Percentiles rank a stretch among this genome's conserved stretches.
Conservation (phyloP, 2,113 vertebrate genomes). For the Plectropomus leopardus region DNA sequence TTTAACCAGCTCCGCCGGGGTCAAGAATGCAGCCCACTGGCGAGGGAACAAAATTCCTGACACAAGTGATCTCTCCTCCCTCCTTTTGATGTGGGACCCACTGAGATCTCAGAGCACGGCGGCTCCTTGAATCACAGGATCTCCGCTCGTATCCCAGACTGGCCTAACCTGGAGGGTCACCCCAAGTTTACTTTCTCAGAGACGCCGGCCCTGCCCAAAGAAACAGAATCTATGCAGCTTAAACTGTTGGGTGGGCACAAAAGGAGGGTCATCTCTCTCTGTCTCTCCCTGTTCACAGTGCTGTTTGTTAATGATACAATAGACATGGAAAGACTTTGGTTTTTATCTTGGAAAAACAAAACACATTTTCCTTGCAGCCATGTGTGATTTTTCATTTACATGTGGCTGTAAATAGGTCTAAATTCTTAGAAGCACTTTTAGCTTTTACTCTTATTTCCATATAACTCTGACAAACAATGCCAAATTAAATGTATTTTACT, state of each 20-base stretch:
- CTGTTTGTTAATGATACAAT: constrained; percentile 75
- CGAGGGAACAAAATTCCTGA: constrained; percentile 83
- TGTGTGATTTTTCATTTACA: no score
- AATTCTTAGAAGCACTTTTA: constrained; percentile 15
- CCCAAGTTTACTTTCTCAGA: constrained; percentile 92
- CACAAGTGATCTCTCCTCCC: constrained; percentile 81
- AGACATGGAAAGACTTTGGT: constrained; percentile 54
- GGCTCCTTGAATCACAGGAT: constrained; percentile 76
- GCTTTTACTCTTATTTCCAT: not conserved
- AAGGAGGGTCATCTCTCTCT: constrained; percentile 69
- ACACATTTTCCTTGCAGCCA: constrained; percentile 28
- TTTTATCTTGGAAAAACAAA: constrained; percentile 57
- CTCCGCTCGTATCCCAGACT: constrained; percentile 81
- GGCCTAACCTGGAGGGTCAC: constrained; percentile 89
- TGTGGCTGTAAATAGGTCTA: constrained; percentile 25
- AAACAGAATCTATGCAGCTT: constrained; percentile 89
- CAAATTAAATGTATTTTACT: constrained; percentile 13
- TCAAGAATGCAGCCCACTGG: constrained; percentile 86
- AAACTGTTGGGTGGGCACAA: constrained; percentile 83
- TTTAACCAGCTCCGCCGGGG: constrained; percentile 84
- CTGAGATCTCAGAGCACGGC: constrained; percentile 73
- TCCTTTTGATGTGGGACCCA: constrained; percentile 78
- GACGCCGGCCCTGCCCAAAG: constrained; percentile 79
- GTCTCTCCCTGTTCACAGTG: constrained; percentile 55
- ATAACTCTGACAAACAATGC: no score